Conservation (phyloP, 1,140 invertebrate genomes). For the Macrobrachium rosenbergii region DNA sequence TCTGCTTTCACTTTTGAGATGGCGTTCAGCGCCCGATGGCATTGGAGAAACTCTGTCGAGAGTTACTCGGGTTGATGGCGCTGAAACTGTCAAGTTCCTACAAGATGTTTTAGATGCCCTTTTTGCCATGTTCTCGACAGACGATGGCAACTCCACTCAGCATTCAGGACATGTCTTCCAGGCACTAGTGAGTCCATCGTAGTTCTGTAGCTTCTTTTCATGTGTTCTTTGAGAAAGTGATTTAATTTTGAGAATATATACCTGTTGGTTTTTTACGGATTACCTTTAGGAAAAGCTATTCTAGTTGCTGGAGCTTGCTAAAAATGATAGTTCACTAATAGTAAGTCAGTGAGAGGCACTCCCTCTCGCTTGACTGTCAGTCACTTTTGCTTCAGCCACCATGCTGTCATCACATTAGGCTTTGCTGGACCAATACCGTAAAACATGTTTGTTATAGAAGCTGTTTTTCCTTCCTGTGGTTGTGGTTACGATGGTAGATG, state of each 20-base stretch:
- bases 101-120: slow-evolving; percentile 95
- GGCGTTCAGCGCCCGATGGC: slow-evolving; percentile 88
- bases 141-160: slow-evolving; percentile 87
- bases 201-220: neutral
- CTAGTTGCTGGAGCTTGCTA: too few relatives aligned
- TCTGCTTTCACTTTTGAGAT: slow-evolving; percentile 88
- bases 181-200: slow-evolving; percentile 74
- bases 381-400: too few relatives aligned
- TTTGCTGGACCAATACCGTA: neutral
- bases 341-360: too few relatives aligned
- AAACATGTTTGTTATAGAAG: neutral
- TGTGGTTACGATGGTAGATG: too few relatives aligned
- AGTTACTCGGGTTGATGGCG: slow-evolving; percentile 84
- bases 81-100: slow-evolving; percentile 96
- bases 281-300: too few relatives aligned
- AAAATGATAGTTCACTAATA: too few relatives aligned
- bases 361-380: too few relatives aligned
- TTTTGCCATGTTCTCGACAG: slow-evolving; percentile 94
- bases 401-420: neutral
- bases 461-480: too few relatives aligned
- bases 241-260: too few relatives aligned
- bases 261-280: too few relatives aligned
- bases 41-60: slow-evolving; percentile 87
- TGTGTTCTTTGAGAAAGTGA: too few relatives aligned
- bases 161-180: slow-evolving; percentile 84